Conservation (phyloP, 2,888 invertebrate species). For the Meloe dianella region DNA sequence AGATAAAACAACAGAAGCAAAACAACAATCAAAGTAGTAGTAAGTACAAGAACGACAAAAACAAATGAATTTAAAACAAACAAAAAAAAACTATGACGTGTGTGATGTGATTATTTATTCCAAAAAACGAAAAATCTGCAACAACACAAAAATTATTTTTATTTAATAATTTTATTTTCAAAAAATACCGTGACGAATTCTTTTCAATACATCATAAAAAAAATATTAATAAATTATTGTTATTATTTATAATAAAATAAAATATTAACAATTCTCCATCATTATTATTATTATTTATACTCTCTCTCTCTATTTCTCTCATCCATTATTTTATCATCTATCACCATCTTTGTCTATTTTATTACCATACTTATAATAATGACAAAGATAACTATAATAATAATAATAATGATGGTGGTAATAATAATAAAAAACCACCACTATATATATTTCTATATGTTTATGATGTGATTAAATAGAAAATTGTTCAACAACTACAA, state of each 20-base stretch:
- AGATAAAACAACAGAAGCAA: slow-evolving; percentile 18
- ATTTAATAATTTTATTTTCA: not conserved
- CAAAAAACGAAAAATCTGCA: not conserved
- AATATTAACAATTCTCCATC: not conserved
- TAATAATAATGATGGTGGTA: not conserved
- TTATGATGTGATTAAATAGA: slow-evolving; percentile 24
- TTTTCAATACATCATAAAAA: slow-evolving; percentile 3
- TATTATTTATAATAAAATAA: not conserved
- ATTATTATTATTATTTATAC: not conserved
- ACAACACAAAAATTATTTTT: not conserved
- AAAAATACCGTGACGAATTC: not conserved
- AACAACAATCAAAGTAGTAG: not conserved
- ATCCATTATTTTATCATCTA: too few relatives aligned
- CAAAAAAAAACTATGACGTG: not conserved
- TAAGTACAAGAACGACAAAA: slow-evolving; percentile 28
- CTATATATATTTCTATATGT: not conserved
- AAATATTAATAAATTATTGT: too few relatives aligned
- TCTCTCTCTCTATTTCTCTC: not conserved
- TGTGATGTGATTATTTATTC: too few relatives aligned
- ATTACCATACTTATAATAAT: not conserved
- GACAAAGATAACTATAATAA: not conserved
- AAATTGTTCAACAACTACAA: not conserved
- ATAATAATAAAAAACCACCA: not conserved
- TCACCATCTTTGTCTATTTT: not conserved
- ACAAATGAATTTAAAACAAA: not conserved